Percentiles rank a stretch among this genome's conserved stretches.
Evolutionary conservation across 2,888 invertebrate genomes (phyloP).

Genomic region (Hypena proboscidalis): DNA sequence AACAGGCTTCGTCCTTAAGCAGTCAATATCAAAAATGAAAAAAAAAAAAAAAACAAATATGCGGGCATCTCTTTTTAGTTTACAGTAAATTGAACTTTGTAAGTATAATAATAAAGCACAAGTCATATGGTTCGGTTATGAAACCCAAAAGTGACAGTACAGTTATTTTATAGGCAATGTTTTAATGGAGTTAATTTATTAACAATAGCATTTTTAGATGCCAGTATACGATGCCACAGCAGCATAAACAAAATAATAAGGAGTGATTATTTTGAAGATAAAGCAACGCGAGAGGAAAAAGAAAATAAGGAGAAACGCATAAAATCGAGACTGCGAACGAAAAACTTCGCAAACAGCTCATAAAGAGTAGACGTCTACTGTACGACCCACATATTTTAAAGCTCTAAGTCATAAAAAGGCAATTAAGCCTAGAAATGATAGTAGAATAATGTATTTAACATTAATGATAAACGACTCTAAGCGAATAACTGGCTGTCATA

Average conservation of each 20-base stretch:
- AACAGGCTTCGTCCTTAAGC: slow-evolving; percentile 46
- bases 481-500: slow-evolving; percentile 36
- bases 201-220: slow-evolving; percentile 29
- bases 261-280: slow-evolving; percentile 9
- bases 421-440: slow-evolving; percentile 37
- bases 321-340: slow-evolving; percentile 32
- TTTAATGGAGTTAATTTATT: slow-evolving; percentile 34
- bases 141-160: slow-evolving; percentile 21
- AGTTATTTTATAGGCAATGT: slow-evolving; percentile 32
- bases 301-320: slow-evolving; percentile 24
- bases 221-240: slow-evolving; percentile 7
- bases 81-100: slow-evolving; percentile 26
- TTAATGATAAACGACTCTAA: slow-evolving; percentile 16
- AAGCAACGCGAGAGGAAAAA: slow-evolving; percentile 8
- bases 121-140: slow-evolving; percentile 17
- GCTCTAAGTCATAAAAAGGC: slow-evolving; percentile 42
- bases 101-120: slow-evolving; percentile 23
- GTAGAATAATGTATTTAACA: slow-evolving; percentile 24
- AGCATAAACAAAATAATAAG: slow-evolving; percentile 21
- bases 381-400: slow-evolving; percentile 49
- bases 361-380: slow-evolving; percentile 47
- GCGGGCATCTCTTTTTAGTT: slow-evolving; percentile 44
- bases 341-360: slow-evolving; percentile 49
- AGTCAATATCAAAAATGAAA: slow-evolving; percentile 38
- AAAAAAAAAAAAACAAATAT: slow-evolving; percentile 43